Base-by-base conservation (phyloP, 2,797 vertebrate genomes). In the Huso huso region DNA sequence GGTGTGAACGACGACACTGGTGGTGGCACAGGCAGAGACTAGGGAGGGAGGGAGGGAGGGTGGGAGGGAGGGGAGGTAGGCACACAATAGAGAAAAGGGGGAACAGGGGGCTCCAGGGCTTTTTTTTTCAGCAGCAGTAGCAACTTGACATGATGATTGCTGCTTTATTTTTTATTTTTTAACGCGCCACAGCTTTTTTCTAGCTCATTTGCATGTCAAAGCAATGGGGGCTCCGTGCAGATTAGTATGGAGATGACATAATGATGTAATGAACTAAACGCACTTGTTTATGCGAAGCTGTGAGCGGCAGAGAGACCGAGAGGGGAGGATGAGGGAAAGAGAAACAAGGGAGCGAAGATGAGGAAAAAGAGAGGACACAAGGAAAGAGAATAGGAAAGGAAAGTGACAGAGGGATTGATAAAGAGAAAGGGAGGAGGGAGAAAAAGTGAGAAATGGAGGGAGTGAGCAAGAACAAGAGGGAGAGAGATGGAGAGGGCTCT, bases 251-350 rank as follows among this genome's bases (percentile, higher is more conserved):
- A 90, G 91, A 92, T 93, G 91, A 93, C 92, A 92, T 92, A 91
- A 94, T 92, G 91, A 93, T 93, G 91, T 89, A 92, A 93, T 91
- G 91, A 93, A 94, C 93, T 94, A 93, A 93, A 93, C 85, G 88
- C 87, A 84, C 82, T 84, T 89, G 87, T 90, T 93, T 91, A 91
- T 88, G 79, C 77, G 65, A 71, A 74, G 79, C 84, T 73, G 80
- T 79, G 55, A 66, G 48, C 12, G 10, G 51, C 6, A 60, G 48
- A 5, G 1, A 13, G 48, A n/a, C 66, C 51, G 9, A 7, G 49
- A 48, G 78, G 73, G 75, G 77, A 74, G 77, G 71, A 69, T 61
- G 76, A 51, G 75, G 77, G 70, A 71, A 23, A 55, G 66, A 80
- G 55, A 73, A 48, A 23, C 18, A 10, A 48, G 64, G 15, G 15